Evolutionary conservation across 2,113 vertebrate species (phyloP), one percentile per base, ranked within the genome.

Genomic region (Megaleporinus macrocephalus): DNA sequence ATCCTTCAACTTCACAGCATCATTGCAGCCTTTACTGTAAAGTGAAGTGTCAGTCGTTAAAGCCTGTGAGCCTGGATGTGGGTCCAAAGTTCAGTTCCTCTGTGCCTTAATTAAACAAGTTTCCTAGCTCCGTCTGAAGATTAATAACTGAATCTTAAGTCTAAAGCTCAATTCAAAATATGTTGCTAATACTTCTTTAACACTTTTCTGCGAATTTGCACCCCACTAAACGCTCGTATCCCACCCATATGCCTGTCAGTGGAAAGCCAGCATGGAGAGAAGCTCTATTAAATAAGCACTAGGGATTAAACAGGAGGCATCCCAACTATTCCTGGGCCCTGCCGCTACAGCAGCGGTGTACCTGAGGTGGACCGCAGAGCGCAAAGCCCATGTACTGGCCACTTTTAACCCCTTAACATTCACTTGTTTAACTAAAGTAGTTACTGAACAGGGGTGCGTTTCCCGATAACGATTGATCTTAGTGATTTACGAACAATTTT

Each of bases 241-340:
- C 14, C 47, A 49, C 47, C 47, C 11, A 49, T 16, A 9, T 57
- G 20, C 20, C 7, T 26, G 57, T 61, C n/a, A 61, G 6, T 59
- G 57, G n/a, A 26, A 61, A 24, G 10, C 9, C 33, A 15, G 36
- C 87, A 84, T 86, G 76, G 85, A 87, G 90, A 85, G 90, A 91
- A 86, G 91, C 89, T 92, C 86, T 80, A 89, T 93, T 92, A 92
- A 87, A 92, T 91, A 93, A 92, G 66, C 47, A n/a, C 33, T 71
- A 33, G 88, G 91, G 88, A 93, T 92, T 92, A 91, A 91, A 90
- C 84, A 86, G 73, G 78, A 91, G 85, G 91, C 91, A 93, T 93
- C 73, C 87, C 68, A 91, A 89, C 89, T 92, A 94, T 93, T 90
- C 86, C 77, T 47, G 63, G 29, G 53, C 59, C 61, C 74, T 30